phyloP scores from a whole-genome alignment of 2,888 invertebrate species.

The Cryptophagus acutangulus region DNA sequence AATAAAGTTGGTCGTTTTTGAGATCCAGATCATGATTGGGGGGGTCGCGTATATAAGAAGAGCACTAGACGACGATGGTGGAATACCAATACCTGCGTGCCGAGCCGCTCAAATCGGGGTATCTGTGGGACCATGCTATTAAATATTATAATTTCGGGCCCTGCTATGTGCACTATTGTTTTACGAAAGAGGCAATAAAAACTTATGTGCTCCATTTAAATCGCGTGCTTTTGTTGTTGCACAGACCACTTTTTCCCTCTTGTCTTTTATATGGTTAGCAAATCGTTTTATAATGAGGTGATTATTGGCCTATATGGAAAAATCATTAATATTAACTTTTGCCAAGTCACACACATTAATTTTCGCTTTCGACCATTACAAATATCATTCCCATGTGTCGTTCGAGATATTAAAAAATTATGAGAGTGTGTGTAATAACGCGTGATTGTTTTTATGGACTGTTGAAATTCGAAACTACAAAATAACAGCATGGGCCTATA shows the following conservation, averaged over 20 bases:
- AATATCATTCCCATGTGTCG: too few relatives aligned
- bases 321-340: constrained; percentile 20
- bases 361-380: too few relatives aligned
- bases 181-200: constrained; percentile 28
- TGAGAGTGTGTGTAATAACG: too few relatives aligned
- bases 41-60: constrained; percentile 25
- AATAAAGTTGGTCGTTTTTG: too few relatives aligned
- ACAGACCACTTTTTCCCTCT: too few relatives aligned
- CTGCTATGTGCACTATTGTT: constrained; percentile 41
- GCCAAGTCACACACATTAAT: too few relatives aligned
- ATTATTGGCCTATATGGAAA: constrained; percentile 18
- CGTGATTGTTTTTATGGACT: background rate
- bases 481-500: constrained; percentile 2
- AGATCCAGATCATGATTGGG: constrained; percentile 34
- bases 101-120: constrained; percentile 32
- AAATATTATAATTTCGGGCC: constrained; percentile 38
- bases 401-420: too few relatives aligned
- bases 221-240: constrained; percentile 18
- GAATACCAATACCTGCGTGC: constrained; percentile 35
- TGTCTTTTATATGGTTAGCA: constrained; percentile 12
- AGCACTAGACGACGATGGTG: constrained; percentile 21
- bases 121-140: constrained; percentile 29
- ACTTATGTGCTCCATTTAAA: constrained; percentile 31
- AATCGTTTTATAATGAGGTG: constrained; percentile 17
- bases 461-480: constrained; percentile 3